Conservation (phyloP, 2,113 vertebrate genomes). For the Zeus faber region DNA sequence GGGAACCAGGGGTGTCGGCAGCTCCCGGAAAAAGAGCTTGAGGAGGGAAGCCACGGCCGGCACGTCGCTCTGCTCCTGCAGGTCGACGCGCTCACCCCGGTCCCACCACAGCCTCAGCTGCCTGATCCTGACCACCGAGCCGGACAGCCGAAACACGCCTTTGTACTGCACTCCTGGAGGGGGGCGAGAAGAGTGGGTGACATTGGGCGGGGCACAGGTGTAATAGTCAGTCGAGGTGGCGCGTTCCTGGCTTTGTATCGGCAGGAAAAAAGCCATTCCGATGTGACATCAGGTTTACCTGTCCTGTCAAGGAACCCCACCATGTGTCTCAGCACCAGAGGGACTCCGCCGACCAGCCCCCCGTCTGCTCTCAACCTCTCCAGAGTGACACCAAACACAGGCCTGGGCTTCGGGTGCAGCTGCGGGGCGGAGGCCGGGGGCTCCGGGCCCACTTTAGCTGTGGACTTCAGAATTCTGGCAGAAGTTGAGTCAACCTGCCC, state of each 20-base stretch:
- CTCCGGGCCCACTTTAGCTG: constrained; percentile 50
- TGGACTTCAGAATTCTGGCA: constrained; percentile 41
- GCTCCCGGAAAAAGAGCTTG: constrained; percentile 81
- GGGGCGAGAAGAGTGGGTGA: not conserved
- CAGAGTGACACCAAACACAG: constrained; percentile 71
- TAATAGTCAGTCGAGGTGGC: not conserved
- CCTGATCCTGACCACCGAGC: constrained; percentile 68
- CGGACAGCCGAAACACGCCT: constrained; percentile 76
- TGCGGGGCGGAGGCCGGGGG: constrained; percentile 7
- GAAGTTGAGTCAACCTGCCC: constrained; percentile 45
- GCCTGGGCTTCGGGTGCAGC: constrained; percentile 18
- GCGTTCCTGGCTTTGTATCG: no score
- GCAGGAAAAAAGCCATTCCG: no score
- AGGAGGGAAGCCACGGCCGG: constrained; percentile 79
- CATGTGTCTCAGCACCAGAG: constrained; percentile 69
- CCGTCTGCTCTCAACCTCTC: constrained; percentile 52
- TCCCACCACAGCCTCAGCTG: constrained; percentile 74
- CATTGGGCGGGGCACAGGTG: not conserved
- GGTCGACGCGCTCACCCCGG: constrained; percentile 66
- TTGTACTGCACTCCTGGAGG: constrained; percentile 69
- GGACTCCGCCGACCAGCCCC: constrained; percentile 55
- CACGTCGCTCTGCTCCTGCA: constrained; percentile 72
- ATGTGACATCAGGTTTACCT: constrained; percentile 49
- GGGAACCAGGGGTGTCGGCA: constrained; percentile 77
- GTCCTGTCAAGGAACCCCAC: constrained; percentile 75